Evolutionary conservation across 2,113 vertebrate genomes (phyloP), one percentile per base, ranked within the genome.

Genomic region (Rhea americana): DNA sequence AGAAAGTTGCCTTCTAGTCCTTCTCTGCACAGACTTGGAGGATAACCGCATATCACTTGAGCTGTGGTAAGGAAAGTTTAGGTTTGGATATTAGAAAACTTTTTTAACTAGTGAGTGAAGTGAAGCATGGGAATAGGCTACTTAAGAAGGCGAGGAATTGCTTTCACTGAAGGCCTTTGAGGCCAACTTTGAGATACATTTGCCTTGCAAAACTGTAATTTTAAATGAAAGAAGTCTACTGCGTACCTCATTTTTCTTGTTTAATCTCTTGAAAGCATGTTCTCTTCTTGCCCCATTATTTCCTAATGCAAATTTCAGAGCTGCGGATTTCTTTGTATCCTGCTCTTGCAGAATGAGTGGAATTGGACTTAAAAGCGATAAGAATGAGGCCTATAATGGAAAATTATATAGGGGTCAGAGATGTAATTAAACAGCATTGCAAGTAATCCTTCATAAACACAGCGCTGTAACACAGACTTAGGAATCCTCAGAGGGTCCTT

Each of bases 361-460:
- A 90, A 39, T 84, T 72, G 66, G 66, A 72, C 76, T 93, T 94
- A 28, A 86, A 94, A 92, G 85, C 73, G 18, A 48, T 83, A 85
- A 82, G 80, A 93, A 93, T 25, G 62, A 86, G 26, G 41, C 53
- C 77, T 90, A 2, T 94, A 84, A 96, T 90, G 83, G 82, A 79
- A 85, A 86, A 88, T 37, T 48, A 63, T 75, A 61, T 48, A 86
- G 90, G 91, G 93, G 91, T 93, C 90, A 93, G 82, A 83, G 73
- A 87, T 81, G 91, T 93, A 93, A 96, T 91, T 95, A 94, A 92
- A 72, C 90, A 75, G 68, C 16, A 43, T 72, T 88, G 85, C 82
- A 74, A 95, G 58, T 93, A 91, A 83, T 88, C 82, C 67, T 82
- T 85, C 35, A 9, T 85, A 70, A 92, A 85, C 0, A 3, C 58